Percentiles rank a stretch among this genome's conserved stretches.
phyloP scores from a whole-genome alignment of 2,797 vertebrate species.

The Emys orbicularis region DNA sequence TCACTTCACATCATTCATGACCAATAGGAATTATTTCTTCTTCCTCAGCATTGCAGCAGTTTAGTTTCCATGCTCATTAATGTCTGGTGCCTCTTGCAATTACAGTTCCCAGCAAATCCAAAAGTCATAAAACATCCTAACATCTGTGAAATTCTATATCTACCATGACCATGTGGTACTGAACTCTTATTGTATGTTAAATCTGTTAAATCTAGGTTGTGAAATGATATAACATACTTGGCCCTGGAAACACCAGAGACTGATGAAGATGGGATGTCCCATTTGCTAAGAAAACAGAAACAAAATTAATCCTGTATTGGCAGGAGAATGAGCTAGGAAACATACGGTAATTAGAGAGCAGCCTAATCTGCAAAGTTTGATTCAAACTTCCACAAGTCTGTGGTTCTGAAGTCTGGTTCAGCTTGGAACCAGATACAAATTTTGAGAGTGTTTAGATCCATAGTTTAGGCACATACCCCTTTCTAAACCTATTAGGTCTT shows the following conservation, averaged over 20 bases:
- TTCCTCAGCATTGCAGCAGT: background rate
- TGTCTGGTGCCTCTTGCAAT: constrained; percentile 21
- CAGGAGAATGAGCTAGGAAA: background rate
- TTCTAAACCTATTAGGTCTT: background rate
- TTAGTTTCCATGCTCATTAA: constrained; percentile 16
- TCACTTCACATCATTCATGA: constrained; percentile 24
- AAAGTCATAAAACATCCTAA: constrained; percentile 3
- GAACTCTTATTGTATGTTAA: constrained; percentile 18
- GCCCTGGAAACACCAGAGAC: constrained; percentile 6
- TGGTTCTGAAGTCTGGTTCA: background rate
- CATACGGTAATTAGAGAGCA: background rate
- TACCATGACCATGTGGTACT: background rate
- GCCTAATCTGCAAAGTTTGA: background rate
- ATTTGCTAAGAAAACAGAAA: background rate
- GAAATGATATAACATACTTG: constrained; percentile 7
- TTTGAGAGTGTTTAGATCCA: background rate
- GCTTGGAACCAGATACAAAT: background rate
- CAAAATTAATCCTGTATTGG: background rate
- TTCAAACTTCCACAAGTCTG: background rate
- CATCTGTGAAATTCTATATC: constrained; percentile 20
- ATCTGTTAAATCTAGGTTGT: constrained; percentile 25
- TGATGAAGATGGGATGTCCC: background rate
- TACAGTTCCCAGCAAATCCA: constrained; percentile 29
- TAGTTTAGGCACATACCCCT: background rate
- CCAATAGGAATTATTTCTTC: constrained; percentile 45